Conservation (phyloP, 2,888 invertebrate species). For the Odontocolon sp. region DNA sequence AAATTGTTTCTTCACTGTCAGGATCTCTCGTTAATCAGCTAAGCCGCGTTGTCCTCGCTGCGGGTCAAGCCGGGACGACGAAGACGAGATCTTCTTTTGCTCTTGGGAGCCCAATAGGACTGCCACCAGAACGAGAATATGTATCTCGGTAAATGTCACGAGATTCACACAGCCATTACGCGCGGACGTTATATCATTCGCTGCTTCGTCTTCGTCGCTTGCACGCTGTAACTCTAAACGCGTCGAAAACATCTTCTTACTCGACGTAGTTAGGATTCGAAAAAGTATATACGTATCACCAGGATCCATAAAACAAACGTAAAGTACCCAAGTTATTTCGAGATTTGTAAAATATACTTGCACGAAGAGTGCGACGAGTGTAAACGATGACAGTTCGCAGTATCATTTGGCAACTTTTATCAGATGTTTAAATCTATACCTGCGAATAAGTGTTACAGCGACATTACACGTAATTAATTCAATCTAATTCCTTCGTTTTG, state of each 20-base stretch:
- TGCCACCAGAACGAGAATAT: slow-evolving; percentile 52
- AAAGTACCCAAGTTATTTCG: background rate
- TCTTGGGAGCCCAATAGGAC: slow-evolving; percentile 7
- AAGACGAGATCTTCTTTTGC: slow-evolving; percentile 29
- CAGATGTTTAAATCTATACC: too few relatives aligned
- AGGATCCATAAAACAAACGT: slow-evolving; percentile 13
- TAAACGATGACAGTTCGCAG: background rate
- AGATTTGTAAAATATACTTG: slow-evolving; percentile 23
- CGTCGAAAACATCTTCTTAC: slow-evolving; percentile 24
- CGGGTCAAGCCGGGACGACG: background rate
- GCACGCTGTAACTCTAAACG: too few relatives aligned
- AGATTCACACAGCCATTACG: slow-evolving; percentile 77
- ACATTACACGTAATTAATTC: too few relatives aligned
- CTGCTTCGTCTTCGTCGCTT: slow-evolving; percentile 44
- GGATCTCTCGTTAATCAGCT: too few relatives aligned
- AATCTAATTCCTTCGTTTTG: too few relatives aligned
- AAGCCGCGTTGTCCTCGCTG: slow-evolving; percentile 2
- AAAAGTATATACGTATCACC: slow-evolving; percentile 7
- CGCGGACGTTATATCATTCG: slow-evolving; percentile 66
- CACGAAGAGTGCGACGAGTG: background rate
- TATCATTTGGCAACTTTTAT: too few relatives aligned
- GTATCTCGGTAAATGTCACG: slow-evolving; percentile 74
- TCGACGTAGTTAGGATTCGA: background rate
- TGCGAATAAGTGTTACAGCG: too few relatives aligned
- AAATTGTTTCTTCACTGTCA: too few relatives aligned